These are phyloP conservation scores for Coptodon bakossiorum DNA, from an alignment of 2,113 vertebrate species.

Conservation along the genomic window DNA sequence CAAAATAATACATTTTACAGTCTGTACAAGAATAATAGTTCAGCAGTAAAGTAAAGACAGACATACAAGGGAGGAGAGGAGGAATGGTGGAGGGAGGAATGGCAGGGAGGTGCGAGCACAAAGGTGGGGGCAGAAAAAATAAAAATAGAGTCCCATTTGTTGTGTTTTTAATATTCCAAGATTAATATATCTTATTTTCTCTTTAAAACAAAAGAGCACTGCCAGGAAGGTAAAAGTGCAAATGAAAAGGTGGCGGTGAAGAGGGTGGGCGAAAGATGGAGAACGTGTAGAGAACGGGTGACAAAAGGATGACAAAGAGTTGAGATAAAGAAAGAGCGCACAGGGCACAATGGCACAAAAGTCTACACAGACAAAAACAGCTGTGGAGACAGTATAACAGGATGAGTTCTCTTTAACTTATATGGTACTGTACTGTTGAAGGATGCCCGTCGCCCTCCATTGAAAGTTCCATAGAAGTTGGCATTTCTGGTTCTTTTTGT, in stretches of 20 bases:
- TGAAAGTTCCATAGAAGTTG: constrained; percentile 53
- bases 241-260: constrained; percentile 30
- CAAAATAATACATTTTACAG: constrained; percentile 99
- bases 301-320: not conserved
- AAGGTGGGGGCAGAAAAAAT: not conserved
- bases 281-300: not conserved
- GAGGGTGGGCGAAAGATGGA: not conserved
- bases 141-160: constrained; percentile 18
- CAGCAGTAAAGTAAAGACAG: constrained; percentile 89
- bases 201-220: constrained; percentile 2
- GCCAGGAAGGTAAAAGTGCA: constrained; percentile 3
- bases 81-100: not conserved
- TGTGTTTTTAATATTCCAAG: constrained; percentile 29
- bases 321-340: constrained; percentile 32
- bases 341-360: constrained; percentile 66
- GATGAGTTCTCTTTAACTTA: constrained; percentile 62
- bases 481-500: constrained; percentile 7
- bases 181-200: constrained; percentile 37
- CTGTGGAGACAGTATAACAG: constrained; percentile 57
- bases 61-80: constrained; percentile 54
- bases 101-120: not conserved
- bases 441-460: constrained; percentile 26
- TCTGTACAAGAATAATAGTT: constrained; percentile 98
- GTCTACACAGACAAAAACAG: constrained; percentile 65
- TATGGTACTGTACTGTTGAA: constrained; percentile 50